Evolutionary conservation across 2,113 vertebrate genomes (phyloP).

Genomic region (Ictalurus furcatus): DNA sequence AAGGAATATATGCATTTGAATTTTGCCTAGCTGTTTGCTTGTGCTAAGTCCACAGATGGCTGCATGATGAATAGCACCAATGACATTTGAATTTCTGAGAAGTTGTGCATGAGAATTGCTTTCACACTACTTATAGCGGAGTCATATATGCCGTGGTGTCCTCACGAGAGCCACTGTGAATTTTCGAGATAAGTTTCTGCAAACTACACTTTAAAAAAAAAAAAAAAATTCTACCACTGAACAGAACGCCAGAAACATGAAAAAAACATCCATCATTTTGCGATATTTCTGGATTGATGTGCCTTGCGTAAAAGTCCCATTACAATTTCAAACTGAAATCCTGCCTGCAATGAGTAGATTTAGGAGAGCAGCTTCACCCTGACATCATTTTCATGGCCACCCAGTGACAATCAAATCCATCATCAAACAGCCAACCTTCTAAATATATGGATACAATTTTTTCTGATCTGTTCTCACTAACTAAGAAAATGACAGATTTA

Average conservation of each 20-base stretch:
- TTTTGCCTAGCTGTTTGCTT: conserved; percentile 1
- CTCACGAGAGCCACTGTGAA: background rate
- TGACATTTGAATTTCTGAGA: conserved; percentile 26
- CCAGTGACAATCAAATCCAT: conserved; percentile 9
- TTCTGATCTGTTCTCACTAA: background rate
- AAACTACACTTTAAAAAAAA: background rate
- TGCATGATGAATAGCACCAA: background rate
- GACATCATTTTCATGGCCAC: conserved; percentile 20
- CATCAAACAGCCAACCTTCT: background rate
- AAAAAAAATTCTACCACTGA: background rate
- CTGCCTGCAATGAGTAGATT: background rate
- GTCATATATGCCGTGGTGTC: background rate
- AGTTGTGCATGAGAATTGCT: conserved; percentile 4
- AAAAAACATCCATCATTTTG: background rate
- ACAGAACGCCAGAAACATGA: background rate
- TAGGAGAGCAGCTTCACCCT: background rate
- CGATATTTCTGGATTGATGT: background rate
- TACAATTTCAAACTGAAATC: conserved; percentile 1
- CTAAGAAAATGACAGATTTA: background rate
- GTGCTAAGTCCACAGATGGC: conserved; percentile 25
- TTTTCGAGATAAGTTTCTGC: background rate
- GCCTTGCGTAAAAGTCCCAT: background rate
- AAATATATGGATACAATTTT: background rate
- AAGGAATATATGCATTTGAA: conserved; percentile 22
- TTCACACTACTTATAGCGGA: background rate